phyloP scores from a whole-genome alignment of 1,140 invertebrate genomes.

The Hirudo medicinalis region DNA sequence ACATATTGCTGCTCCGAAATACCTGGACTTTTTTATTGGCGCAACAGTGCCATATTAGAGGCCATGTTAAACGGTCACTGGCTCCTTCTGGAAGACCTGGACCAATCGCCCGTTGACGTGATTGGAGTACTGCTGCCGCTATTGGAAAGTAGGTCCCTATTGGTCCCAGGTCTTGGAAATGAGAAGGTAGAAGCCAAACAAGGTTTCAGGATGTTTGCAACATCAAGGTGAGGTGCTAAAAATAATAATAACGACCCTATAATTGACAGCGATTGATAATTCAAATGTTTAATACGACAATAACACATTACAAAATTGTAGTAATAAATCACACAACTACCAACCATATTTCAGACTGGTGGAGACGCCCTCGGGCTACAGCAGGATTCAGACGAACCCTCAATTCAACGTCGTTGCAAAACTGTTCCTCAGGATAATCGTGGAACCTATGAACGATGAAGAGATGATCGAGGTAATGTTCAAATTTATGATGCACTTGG shows the following conservation, averaged over 20 bases:
- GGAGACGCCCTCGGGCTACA: not conserved
- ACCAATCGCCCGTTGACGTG: conserved; percentile 80
- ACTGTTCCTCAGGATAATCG: not conserved
- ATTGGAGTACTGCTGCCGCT: conserved; percentile 70
- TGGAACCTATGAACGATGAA: not conserved
- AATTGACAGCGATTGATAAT: not conserved
- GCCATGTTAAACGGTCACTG: conserved; percentile 76
- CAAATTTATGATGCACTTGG: too few species aligned
- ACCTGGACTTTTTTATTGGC: conserved; percentile 93
- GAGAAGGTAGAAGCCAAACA: conserved; percentile 55
- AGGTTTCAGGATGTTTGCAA: conserved; percentile 81
- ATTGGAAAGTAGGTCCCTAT: conserved; percentile 65
- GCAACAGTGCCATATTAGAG: conserved; percentile 59
- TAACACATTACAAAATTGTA: not conserved
- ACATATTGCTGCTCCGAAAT: conserved; percentile 88
- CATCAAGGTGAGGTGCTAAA: conserved; percentile 53
- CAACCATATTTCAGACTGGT: not conserved
- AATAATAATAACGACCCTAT: not conserved
- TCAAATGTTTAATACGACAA: not conserved
- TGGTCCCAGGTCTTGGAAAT: conserved; percentile 73
- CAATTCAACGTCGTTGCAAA: not conserved
- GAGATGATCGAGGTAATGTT: not conserved
- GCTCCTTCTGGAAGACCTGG: conserved; percentile 89
- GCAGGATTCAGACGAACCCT: not conserved
- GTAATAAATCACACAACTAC: too few species aligned